Evolutionary conservation across 2,888 invertebrate species (phyloP).

Genomic region (Rhaphigaster nebulosa): DNA sequence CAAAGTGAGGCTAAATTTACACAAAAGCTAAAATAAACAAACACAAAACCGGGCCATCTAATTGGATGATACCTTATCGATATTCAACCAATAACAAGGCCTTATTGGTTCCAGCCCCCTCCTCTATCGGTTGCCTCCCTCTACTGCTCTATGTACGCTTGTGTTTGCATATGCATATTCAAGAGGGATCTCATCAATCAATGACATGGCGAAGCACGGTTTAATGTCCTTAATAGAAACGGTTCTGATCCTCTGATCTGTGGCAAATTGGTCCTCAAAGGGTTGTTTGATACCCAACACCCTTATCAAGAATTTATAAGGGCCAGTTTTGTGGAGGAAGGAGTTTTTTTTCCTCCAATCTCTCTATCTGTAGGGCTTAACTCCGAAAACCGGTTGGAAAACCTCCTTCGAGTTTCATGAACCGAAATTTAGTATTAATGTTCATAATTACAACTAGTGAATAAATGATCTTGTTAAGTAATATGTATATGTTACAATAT

Average conservation of each 20-base stretch:
- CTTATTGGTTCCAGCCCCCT: not conserved
- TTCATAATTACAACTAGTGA: too few relatives aligned
- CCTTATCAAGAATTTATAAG: slow-evolving; percentile 27
- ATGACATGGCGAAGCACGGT: slow-evolving; percentile 6
- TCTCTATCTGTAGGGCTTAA: not conserved
- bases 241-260: slow-evolving; percentile 32
- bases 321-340: slow-evolving; percentile 6
- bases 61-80: slow-evolving; percentile 10
- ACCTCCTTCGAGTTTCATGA: not conserved
- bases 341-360: not conserved
- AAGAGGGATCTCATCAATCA: slow-evolving; percentile 6
- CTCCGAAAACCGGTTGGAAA: not conserved
- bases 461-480: too few relatives aligned
- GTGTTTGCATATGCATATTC: slow-evolving; percentile 38
- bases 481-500: not conserved
- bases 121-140: not conserved
- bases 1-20: not conserved
- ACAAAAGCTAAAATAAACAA: not conserved
- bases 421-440: too few relatives aligned
- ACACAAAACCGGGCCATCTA: not conserved
- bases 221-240: slow-evolving; percentile 38
- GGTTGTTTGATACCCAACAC: not conserved
- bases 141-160: not conserved
- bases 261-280: slow-evolving; percentile 40
- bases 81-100: slow-evolving; percentile 21